Conservation (phyloP, 2,113 vertebrate species). For the Trichomycterus rosablanca region DNA sequence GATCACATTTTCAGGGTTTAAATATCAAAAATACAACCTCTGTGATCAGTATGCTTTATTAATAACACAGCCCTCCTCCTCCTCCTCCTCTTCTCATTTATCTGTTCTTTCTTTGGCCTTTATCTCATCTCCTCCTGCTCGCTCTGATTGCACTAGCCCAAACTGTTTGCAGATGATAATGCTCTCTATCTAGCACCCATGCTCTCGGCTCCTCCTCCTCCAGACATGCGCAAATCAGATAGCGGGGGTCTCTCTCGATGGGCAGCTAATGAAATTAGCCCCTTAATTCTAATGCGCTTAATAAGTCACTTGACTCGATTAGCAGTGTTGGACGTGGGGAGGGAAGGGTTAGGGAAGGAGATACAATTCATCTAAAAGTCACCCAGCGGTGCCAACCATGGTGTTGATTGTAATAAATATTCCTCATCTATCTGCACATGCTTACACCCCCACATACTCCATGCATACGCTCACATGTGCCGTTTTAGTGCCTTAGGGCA, state of each 20-base stretch:
- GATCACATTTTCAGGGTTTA: background rate
- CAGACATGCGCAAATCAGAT: conserved; percentile 49
- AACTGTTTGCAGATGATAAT: conserved; percentile 67
- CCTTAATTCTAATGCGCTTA: conserved; percentile 76
- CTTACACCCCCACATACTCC: conserved; percentile 35
- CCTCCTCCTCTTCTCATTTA: conserved; percentile 56
- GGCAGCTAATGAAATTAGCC: conserved; percentile 74
- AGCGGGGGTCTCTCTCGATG: conserved; percentile 53
- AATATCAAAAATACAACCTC: background rate
- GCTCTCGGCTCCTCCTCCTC: conserved; percentile 23
- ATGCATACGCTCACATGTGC: conserved; percentile 44
- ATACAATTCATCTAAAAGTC: conserved; percentile 63
- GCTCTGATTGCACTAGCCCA: conserved; percentile 57
- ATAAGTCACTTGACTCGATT: conserved; percentile 85
- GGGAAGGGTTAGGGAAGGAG: background rate
- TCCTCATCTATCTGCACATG: conserved; percentile 48
- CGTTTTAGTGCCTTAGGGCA: conserved; percentile 48
- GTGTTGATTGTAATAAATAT: conserved; percentile 84
- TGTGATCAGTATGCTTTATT: background rate
- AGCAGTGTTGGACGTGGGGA: conserved; percentile 53
- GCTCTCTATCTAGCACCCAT: conserved; percentile 58
- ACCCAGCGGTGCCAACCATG: conserved; percentile 69
- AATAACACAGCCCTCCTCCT: conserved; percentile 15
- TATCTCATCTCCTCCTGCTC: conserved; percentile 40
- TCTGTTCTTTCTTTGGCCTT: conserved; percentile 14